Conservation (phyloP, 2,888 invertebrate species). For the Drosophila cracens region DNA sequence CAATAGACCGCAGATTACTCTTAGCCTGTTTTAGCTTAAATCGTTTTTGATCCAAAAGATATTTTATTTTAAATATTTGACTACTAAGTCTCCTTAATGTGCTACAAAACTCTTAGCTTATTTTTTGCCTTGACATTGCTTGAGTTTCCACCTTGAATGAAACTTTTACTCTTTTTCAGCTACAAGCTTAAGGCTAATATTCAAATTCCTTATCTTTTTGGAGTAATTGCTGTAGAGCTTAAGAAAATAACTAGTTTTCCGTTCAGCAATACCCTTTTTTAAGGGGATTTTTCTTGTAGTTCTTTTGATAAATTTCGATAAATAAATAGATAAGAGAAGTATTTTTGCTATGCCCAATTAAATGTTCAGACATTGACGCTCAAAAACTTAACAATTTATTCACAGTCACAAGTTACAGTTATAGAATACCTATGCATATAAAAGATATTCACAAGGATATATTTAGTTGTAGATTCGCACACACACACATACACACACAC, state of each 20-base stretch:
- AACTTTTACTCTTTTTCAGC: not conserved
- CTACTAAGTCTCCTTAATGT: not conserved
- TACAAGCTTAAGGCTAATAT: constrained; percentile 24
- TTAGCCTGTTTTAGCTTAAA: no score
- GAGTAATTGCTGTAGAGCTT: not conserved
- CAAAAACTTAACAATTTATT: constrained; percentile 54
- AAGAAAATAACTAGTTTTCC: not conserved
- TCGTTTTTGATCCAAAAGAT: no score
- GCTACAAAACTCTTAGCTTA: not conserved
- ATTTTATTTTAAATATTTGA: not conserved
- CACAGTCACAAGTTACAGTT: constrained; percentile 26
- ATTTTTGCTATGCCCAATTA: not conserved
- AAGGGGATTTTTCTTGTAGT: not conserved
- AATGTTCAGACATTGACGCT: constrained; percentile 21
- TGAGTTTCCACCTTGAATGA: not conserved
- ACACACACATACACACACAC: constrained; percentile 8
- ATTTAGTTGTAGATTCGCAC: not conserved
- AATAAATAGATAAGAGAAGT: constrained; percentile 5
- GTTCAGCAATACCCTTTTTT: not conserved
- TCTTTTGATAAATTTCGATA: not conserved
- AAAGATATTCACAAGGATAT: constrained; percentile 3
- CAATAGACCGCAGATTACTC: no score
- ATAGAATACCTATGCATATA: constrained; percentile 11
- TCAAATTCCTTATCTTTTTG: constrained; percentile 1
- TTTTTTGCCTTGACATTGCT: not conserved